These are phyloP conservation scores for Acanthococcus lagerstroemiae DNA, from an alignment of 2,888 invertebrate species.

Conservation along the genomic window DNA sequence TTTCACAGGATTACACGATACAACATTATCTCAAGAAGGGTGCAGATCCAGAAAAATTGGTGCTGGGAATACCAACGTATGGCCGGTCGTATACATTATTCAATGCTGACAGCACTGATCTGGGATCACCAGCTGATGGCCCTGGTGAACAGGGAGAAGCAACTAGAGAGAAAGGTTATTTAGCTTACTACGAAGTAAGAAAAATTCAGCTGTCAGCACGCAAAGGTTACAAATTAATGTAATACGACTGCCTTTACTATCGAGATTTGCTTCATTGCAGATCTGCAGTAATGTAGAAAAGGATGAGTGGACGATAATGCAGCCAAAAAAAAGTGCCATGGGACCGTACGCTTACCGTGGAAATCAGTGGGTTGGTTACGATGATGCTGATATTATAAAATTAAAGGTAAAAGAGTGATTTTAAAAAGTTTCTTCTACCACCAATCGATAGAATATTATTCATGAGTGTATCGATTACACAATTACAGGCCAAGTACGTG, in stretches of 20 bases:
- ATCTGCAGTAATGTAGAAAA: constrained; percentile 72
- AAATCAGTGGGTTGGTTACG: constrained; percentile 90
- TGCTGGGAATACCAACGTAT: constrained; percentile 80
- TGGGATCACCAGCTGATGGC: constrained; percentile 82
- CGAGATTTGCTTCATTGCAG: constrained; percentile 50
- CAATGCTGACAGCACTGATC: constrained; percentile 70
- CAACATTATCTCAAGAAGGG: constrained; percentile 70
- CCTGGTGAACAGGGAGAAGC: constrained; percentile 85
- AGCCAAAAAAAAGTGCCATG: constrained; percentile 70
- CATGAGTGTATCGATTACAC: too few species aligned
- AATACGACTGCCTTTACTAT: background rate
- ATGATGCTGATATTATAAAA: constrained; percentile 52
- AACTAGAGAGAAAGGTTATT: constrained; percentile 82
- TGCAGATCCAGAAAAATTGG: constrained; percentile 66
- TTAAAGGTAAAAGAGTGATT: constrained; percentile 42
- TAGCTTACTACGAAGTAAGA: constrained; percentile 79
- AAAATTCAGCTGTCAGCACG: background rate
- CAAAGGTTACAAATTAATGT: background rate
- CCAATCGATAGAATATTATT: background rate
- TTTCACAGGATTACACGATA: constrained; percentile 66
- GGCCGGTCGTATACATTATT: constrained; percentile 82
- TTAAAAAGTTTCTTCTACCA: background rate
- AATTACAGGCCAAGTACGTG: constrained; percentile 66
- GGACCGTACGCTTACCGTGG: constrained; percentile 80
- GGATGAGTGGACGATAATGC: constrained; percentile 69